phyloP scores from a whole-genome alignment of 2,797 vertebrate genomes.

The Hypotaenidia philippensis region DNA sequence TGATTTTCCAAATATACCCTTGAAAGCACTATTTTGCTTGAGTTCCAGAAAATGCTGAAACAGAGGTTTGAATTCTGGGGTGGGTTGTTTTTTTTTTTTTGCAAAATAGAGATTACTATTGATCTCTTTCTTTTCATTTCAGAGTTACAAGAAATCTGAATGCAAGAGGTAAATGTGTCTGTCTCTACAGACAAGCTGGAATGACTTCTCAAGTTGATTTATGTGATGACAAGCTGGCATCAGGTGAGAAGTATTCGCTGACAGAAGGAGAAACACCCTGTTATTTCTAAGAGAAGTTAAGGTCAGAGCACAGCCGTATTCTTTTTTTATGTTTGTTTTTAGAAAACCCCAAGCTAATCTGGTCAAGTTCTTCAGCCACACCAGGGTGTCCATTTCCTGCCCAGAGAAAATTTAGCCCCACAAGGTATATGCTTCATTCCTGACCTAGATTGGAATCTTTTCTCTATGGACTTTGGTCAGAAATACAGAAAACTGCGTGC shows the following conservation, averaged over 20 bases:
- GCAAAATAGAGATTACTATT: neutral
- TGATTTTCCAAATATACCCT: constrained; percentile 16
- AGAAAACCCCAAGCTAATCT: neutral
- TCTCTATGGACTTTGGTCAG: neutral
- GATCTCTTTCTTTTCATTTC: neutral
- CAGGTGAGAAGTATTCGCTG: neutral
- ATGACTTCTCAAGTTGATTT: no score
- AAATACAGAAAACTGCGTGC: neutral
- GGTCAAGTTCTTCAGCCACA: constrained; percentile 1
- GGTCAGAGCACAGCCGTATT: neutral
- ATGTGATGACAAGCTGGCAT: neutral
- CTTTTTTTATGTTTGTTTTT: neutral
- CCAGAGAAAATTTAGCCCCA: neutral
- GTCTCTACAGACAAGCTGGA: no score
- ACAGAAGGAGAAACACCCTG: neutral
- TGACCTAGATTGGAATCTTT: neutral
- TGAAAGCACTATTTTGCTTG: neutral
- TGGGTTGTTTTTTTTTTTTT: neutral
- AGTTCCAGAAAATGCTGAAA: constrained; percentile 22
- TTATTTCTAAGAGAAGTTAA: neutral
- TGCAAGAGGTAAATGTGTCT: neutral
- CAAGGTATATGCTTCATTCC: neutral
- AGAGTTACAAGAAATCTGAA: neutral
- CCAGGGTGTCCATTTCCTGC: neutral
- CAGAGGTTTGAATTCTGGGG: neutral